Conservation (phyloP, 2,888 invertebrate genomes). For the Xestia sexstrigata region DNA sequence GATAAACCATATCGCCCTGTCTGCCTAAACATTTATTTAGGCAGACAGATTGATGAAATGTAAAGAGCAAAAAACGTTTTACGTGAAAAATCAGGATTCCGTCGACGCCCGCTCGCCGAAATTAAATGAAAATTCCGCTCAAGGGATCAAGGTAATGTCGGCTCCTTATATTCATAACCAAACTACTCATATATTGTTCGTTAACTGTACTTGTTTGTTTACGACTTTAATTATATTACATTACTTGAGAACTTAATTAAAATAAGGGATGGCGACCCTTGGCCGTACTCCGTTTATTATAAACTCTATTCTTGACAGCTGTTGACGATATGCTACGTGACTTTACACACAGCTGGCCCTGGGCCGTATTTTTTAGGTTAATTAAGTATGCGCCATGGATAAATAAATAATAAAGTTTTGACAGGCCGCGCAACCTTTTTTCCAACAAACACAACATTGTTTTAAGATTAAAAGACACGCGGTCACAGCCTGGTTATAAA, state of each 20-base stretch:
- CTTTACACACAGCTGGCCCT: conserved; percentile 55
- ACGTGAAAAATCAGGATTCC: conserved; percentile 40
- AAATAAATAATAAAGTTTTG: conserved; percentile 68
- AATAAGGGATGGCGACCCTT: conserved; percentile 72
- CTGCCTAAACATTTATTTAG: conserved; percentile 45
- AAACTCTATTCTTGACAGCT: conserved; percentile 73
- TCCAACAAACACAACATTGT: conserved; percentile 53
- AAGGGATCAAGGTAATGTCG: conserved; percentile 32
- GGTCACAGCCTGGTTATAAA: conserved; percentile 46
- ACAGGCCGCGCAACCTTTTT: conserved; percentile 57
- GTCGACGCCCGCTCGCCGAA: conserved; percentile 18
- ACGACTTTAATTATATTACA: conserved; percentile 74
- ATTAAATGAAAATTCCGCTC: conserved; percentile 42
- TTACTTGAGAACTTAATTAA: conserved; percentile 78
- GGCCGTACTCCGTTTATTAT: conserved; percentile 71
- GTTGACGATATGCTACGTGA: conserved; percentile 68
- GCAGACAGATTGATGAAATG: conserved; percentile 52
- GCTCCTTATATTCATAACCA: conserved; percentile 67
- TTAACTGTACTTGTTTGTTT: conserved; percentile 73
- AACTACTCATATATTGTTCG: conserved; percentile 65
- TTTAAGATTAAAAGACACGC: conserved; percentile 48
- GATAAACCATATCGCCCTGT: conserved; percentile 39
- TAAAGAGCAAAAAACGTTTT: conserved; percentile 32
- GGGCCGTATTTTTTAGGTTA: conserved; percentile 62
- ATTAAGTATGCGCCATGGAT: conserved; percentile 60